Conservation (phyloP, 2,888 invertebrate genomes). For the Andrena bucephala region DNA sequence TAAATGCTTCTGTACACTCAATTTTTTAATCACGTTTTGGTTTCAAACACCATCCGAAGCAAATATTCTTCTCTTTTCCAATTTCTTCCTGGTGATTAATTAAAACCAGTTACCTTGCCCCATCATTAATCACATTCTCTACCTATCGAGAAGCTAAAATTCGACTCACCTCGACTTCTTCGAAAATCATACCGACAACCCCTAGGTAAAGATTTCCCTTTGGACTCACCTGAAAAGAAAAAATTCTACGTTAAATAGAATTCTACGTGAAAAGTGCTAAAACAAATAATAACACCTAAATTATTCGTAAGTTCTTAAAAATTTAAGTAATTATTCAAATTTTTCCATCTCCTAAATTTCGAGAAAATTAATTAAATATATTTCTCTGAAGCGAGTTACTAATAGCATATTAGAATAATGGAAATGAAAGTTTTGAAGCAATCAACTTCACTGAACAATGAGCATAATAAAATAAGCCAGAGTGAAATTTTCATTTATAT, state of each 20-base stretch:
- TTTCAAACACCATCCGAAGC: no score
- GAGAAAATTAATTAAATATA: no score
- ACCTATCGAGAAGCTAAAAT: not conserved
- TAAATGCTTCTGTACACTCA: not conserved
- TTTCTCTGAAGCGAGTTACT: no score
- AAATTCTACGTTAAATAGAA: constrained; percentile 26
- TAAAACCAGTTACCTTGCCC: not conserved
- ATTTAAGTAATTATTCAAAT: not conserved
- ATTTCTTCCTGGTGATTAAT: no score
- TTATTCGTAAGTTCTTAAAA: not conserved
- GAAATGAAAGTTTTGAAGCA: no score
- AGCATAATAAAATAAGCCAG: no score
- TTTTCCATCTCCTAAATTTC: no score
- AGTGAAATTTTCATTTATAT: not conserved
- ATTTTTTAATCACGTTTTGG: not conserved
- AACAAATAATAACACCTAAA: not conserved
- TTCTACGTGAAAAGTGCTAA: not conserved
- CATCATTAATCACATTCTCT: not conserved
- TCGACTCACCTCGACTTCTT: constrained; percentile 58
- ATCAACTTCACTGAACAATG: no score
- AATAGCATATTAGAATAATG: no score
- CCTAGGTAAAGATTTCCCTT: constrained; percentile 73
- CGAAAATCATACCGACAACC: constrained; percentile 48
- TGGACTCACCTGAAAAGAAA: constrained; percentile 81
- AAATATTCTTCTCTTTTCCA: no score